Evolutionary conservation across 2,797 vertebrate species (phyloP).

Genomic region (Parauchenoglanis punctatus): DNA sequence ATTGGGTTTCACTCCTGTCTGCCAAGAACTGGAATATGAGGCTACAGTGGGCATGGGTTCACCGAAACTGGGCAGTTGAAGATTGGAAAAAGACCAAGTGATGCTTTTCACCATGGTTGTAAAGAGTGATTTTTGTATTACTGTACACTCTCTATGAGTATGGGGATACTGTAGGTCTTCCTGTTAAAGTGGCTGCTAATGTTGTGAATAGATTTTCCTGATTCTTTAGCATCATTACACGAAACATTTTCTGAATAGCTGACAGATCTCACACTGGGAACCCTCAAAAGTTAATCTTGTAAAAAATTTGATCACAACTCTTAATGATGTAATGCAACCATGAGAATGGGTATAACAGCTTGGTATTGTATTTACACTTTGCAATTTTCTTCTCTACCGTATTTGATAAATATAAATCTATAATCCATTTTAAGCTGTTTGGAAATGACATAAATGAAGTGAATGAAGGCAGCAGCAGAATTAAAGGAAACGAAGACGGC

Average conservation of each 20-base stretch:
- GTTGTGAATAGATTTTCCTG: neutral
- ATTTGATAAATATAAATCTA: neutral
- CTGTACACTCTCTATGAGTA: neutral
- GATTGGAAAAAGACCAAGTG: neutral
- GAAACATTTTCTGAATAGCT: neutral
- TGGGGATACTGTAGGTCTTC: neutral
- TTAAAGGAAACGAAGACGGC: neutral
- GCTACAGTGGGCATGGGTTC: no score
- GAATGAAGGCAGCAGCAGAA: neutral
- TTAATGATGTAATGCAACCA: neutral
- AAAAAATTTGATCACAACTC: neutral
- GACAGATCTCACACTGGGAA: neutral
- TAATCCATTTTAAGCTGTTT: neutral
- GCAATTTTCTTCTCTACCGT: neutral
- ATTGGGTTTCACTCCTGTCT: neutral
- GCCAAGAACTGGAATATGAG: neutral
- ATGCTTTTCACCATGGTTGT: neutral
- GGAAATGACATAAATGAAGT: neutral
- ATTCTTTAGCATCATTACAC: neutral
- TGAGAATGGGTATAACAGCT: neutral
- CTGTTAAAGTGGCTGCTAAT: neutral
- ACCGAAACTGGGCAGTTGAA: neutral
- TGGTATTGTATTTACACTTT: neutral
- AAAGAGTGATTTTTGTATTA: neutral
- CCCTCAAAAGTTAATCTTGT: neutral